Conservation (phyloP, 2,888 invertebrate genomes). For the Euzetes globulus region DNA sequence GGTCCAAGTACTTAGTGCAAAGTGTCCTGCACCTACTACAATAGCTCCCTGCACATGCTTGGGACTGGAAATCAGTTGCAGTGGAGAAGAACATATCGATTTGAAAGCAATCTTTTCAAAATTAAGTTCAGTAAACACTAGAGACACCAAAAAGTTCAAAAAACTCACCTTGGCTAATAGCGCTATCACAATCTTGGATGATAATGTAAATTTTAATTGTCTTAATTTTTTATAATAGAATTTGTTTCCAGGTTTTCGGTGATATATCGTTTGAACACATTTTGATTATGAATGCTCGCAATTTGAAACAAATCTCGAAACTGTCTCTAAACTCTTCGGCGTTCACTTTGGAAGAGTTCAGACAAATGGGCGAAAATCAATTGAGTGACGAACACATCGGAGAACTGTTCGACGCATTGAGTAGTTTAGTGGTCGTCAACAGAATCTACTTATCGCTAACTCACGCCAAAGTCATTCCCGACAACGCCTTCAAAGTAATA, state of each 20-base stretch:
- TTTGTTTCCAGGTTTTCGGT: not conserved
- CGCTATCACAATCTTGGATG: not conserved
- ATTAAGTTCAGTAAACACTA: not conserved
- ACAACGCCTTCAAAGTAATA: constrained; percentile 3
- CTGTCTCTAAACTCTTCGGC: constrained; percentile 3
- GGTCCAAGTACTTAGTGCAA: too few species aligned
- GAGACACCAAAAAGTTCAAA: not conserved
- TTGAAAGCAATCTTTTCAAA: not conserved
- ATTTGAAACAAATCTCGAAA: not conserved
- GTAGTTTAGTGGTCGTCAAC: constrained; percentile 13
- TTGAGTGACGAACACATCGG: not conserved
- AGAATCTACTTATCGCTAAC: not conserved
- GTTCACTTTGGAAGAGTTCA: not conserved
- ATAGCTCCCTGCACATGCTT: not conserved
- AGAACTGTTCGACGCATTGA: not conserved
- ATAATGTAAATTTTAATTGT: not conserved
- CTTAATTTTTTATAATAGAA: not conserved
- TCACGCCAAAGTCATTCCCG: not conserved
- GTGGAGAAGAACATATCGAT: not conserved
- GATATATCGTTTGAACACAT: not conserved
- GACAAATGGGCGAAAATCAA: not conserved
- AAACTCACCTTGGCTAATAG: not conserved
- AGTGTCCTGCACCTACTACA: not conserved
- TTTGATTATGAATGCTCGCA: not conserved
- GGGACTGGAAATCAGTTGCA: not conserved